Evolutionary conservation across 1,140 invertebrate species (phyloP).

Genomic region (Globodera ellingtonae): DNA sequence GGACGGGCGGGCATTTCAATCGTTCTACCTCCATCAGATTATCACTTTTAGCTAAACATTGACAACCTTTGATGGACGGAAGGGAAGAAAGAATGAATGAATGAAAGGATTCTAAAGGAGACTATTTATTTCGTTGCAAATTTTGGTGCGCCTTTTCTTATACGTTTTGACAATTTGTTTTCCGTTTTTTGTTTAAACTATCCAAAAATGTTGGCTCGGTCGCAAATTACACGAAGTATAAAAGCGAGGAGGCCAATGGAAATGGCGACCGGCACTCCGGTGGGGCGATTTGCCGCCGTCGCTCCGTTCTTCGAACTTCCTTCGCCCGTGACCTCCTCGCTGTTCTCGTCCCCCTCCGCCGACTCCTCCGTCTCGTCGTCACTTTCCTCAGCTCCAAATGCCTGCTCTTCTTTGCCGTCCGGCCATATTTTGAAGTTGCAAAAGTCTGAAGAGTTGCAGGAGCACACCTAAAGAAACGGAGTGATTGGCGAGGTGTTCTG

Average conservation of each 20-base stretch:
- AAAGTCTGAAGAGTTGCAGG: conserved; percentile 43
- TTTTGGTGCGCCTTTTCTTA: neutral
- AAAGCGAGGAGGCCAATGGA: neutral
- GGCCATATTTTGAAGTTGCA: conserved; percentile 49
- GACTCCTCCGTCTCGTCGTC: conserved; percentile 8
- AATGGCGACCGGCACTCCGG: neutral
- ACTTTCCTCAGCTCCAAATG: conserved; percentile 1
- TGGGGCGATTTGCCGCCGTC: neutral
- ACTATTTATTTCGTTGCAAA: too few species aligned
- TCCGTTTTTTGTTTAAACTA: too few species aligned
- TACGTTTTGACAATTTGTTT: neutral
- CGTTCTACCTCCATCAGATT: neutral
- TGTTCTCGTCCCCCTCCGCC: neutral
- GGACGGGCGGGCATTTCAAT: too few species aligned
- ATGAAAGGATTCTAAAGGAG: too few species aligned
- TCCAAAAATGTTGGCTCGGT: too few species aligned
- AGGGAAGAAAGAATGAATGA: too few species aligned
- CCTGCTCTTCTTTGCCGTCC: conserved; percentile 28
- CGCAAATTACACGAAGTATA: neutral
- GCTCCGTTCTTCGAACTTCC: neutral
- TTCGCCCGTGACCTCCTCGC: neutral
- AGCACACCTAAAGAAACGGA: conserved; percentile 29
- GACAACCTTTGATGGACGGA: too few species aligned
- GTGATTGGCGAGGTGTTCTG: neutral
- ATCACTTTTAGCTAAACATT: too few species aligned